Evolutionary conservation across 92 coral and sea anemone genomes (phyloP).

Genomic region (Zoanthus sansibaricus): DNA sequence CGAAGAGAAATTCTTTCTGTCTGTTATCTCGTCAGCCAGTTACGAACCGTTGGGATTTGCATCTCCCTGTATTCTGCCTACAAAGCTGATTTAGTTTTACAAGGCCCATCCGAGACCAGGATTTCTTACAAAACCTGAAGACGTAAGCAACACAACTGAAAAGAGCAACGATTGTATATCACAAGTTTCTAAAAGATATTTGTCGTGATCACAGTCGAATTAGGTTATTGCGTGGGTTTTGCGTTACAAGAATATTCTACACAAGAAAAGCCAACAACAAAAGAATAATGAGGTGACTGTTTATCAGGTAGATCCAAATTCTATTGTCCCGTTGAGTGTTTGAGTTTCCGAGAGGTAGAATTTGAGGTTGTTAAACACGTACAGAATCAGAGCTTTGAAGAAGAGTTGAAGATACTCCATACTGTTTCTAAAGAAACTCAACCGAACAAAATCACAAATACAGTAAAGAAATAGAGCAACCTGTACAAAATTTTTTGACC

Average conservation of each 20-base stretch:
- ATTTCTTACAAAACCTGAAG: too few relatives aligned
- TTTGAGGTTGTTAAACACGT: background rate
- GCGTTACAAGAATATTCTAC: conserved; percentile 17
- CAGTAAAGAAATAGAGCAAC: background rate
- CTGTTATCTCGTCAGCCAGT: background rate
- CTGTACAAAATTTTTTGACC: background rate
- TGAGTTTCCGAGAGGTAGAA: background rate
- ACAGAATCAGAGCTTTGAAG: background rate
- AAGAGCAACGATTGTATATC: background rate
- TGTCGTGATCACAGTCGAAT: conserved; percentile 44
- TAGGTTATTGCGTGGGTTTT: conserved; percentile 43
- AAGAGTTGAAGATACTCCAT: background rate
- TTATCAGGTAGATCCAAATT: background rate
- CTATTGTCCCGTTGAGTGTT: background rate
- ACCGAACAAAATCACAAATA: background rate
- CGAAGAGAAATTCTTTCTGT: background rate
- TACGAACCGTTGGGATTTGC: background rate
- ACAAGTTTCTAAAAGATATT: conserved; percentile 17
- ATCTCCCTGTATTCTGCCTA: background rate
- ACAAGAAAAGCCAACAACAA: background rate
- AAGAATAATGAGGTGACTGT: background rate
- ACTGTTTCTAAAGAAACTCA: background rate
- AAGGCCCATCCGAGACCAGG: too few relatives aligned
- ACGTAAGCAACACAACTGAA: background rate
- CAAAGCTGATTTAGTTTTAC: background rate